Base-by-base conservation (phyloP, 1,140 invertebrate genomes). In the Lucilia cuprina region DNA sequence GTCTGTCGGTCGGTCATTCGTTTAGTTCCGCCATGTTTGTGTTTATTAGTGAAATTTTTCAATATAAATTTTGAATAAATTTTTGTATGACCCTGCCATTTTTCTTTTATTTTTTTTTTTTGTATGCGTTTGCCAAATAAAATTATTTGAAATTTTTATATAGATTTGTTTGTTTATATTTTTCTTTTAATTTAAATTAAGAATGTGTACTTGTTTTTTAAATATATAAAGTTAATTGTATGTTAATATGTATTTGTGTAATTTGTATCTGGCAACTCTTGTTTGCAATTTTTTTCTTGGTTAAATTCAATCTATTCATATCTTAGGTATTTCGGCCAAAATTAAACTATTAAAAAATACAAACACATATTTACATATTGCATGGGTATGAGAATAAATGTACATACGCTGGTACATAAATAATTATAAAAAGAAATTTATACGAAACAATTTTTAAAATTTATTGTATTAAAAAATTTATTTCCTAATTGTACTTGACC, bases 271-370 rank as follows among this genome's bases (percentile, higher is more conserved):
- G 41, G 75, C 75, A 78, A 78, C 9, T 17, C n/a, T 78, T 35
- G 25, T 49, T 49, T 47, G 41, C 77, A 80, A 25, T 80, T 19
- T 21, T 49, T 80, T 12, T 49, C 34, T 8, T 49, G 17, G 41
- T n/a, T 30, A 35, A 41, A 35, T 77, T 49, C 19, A 49, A 80
- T 49, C 19, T 80, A 80, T 49, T 80, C 77, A 80, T 80, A n/a
- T 80, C 19, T 80, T 2, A 50, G 77, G 77, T 80, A 80, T 80
- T 80, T 80, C 77, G 77, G 77, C 77, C 77, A 80, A 80, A 80
- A 47, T 78, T n/a, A 47, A 19, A 78, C 41, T 19, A 35, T 19
- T 9, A 19, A 47, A 49, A 80, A 9, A 49, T 47, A 83, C 65
- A 75, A 47, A 5, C 12, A 74, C 55, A 55, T 50, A 14, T 82